Evolutionary conservation across 92 coral and sea anemone genomes (phyloP).

Genomic region (Actinostola sp.): DNA sequence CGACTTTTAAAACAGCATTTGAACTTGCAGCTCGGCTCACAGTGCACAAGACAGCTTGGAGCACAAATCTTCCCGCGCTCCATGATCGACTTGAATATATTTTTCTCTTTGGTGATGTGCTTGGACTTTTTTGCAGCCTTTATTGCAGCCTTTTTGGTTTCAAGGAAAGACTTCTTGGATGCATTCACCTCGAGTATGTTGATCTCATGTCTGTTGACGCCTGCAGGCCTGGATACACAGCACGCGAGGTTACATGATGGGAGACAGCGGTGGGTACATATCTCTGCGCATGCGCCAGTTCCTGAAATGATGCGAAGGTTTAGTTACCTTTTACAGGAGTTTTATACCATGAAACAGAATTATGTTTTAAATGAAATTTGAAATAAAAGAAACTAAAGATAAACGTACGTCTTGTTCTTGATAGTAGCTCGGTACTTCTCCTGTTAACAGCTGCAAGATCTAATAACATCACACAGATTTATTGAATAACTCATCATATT

Average conservation of each 20-base stretch:
- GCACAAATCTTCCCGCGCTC: slow-evolving; percentile 68
- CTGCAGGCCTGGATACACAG: slow-evolving; percentile 81
- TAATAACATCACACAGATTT: neutral
- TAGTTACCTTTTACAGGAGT: too few species aligned
- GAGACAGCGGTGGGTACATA: slow-evolving; percentile 86
- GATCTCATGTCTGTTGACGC: slow-evolving; percentile 55
- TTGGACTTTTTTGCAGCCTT: slow-evolving; percentile 23
- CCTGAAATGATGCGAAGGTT: slow-evolving; percentile 57
- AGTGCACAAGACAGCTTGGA: slow-evolving; percentile 62
- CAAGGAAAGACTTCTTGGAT: slow-evolving; percentile 22
- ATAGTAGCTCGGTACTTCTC: slow-evolving; percentile 9
- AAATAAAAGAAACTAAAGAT: too few species aligned
- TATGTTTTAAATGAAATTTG: too few species aligned
- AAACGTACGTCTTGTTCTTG: slow-evolving; percentile 35
- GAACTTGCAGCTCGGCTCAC: slow-evolving; percentile 89
- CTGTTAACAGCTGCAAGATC: slow-evolving; percentile 28
- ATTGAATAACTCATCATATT: too few species aligned
- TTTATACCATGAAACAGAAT: too few species aligned
- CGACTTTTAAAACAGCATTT: slow-evolving; percentile 69
- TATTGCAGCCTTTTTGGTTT: slow-evolving; percentile 7
- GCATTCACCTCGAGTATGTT: slow-evolving; percentile 51
- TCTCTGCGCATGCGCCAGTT: slow-evolving; percentile 59
- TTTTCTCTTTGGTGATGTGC: slow-evolving; percentile 19
- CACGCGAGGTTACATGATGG: slow-evolving; percentile 91
- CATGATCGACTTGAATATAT: slow-evolving; percentile 33